phyloP scores from a whole-genome alignment of 2,888 invertebrate genomes.

The Ethmia dodecea region DNA sequence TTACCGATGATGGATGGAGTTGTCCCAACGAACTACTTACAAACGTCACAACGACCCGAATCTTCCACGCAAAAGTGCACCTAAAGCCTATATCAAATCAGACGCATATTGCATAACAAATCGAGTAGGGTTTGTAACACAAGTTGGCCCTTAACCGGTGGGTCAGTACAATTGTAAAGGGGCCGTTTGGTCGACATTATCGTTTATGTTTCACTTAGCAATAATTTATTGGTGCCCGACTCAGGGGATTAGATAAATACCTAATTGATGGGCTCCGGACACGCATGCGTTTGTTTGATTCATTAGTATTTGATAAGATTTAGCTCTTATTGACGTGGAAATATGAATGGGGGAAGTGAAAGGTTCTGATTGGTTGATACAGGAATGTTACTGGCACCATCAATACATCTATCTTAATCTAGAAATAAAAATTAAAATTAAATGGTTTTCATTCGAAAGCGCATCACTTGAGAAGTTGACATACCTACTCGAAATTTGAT shows the following conservation, averaged over 20 bases:
- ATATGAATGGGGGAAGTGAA: too few relatives aligned
- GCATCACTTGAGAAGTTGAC: too few relatives aligned
- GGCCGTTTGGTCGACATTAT: constrained; percentile 61
- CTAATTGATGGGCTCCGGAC: constrained; percentile 31
- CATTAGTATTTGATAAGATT: constrained; percentile 2
- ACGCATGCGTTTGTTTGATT: constrained; percentile 5
- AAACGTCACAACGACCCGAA: constrained; percentile 22
- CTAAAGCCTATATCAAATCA: too few relatives aligned
- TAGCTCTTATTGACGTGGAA: too few relatives aligned
- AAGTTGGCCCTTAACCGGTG: constrained; percentile 47
- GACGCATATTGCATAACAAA: too few relatives aligned
- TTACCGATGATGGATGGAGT: constrained; percentile 67
- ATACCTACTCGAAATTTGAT: too few relatives aligned
- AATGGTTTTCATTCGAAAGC: too few relatives aligned
- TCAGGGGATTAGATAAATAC: constrained; percentile 36
- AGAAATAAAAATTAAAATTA: neutral
- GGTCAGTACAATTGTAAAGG: constrained; percentile 59
- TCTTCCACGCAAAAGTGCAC: too few relatives aligned
- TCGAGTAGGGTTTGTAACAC: constrained; percentile 8
- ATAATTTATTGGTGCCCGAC: constrained; percentile 58
- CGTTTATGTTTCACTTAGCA: constrained; percentile 67
- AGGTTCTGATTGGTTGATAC: too few relatives aligned
- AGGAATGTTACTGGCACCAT: too few relatives aligned
- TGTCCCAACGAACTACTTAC: constrained; percentile 26
- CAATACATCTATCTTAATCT: neutral